Evolutionary conservation across 2,888 invertebrate genomes (phyloP), one percentile per base, ranked within the genome.

Genomic region (Bombylius major): DNA sequence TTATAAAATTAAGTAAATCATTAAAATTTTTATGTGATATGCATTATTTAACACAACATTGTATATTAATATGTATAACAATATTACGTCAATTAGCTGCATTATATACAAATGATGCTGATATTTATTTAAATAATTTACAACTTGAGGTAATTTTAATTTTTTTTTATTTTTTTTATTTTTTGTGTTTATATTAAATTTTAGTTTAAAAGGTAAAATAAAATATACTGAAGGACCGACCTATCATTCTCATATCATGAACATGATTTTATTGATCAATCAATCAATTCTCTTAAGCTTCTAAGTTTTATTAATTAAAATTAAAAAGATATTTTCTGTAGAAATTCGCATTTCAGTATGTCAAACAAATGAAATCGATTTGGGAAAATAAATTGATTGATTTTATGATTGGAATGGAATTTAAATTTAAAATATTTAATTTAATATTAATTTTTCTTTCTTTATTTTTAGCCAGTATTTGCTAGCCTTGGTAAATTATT

Each of bases 41-140:
- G 53, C 81, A 81, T 62, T 81, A 82, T 64, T 85, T 87, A 72
- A 75, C 86, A 1, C 78, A 78, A 55, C 79, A 89, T 45, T 84
- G 85, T 64, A 82, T 86, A 68, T 81, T 85, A 60, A 82, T 90
- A 4, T 78, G 86, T 1, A 78, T 78, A 55, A 84, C 87, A 69
- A 75, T 89, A 13, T 77, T 91, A 61, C 80, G 79, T 58, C 93
- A 94, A 74, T 73, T 92, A 51, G 81, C 84, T 66, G 83, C 85
- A 4, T 77, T 90, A 52, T 81, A 82, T 64, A 77, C 76, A 52
- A 78, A 78, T 65, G 77, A 75, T 57, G 39, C 39, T 42, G 39
- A 73, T 5, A 69, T 70, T 53, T 67, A 69, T 12, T 56, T 64
- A 11, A 63, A 67, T 47, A 42, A 42, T 11, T 59, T 68, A 32